Conservation (phyloP, 2,888 invertebrate genomes). For the Odontocolon sp. region DNA sequence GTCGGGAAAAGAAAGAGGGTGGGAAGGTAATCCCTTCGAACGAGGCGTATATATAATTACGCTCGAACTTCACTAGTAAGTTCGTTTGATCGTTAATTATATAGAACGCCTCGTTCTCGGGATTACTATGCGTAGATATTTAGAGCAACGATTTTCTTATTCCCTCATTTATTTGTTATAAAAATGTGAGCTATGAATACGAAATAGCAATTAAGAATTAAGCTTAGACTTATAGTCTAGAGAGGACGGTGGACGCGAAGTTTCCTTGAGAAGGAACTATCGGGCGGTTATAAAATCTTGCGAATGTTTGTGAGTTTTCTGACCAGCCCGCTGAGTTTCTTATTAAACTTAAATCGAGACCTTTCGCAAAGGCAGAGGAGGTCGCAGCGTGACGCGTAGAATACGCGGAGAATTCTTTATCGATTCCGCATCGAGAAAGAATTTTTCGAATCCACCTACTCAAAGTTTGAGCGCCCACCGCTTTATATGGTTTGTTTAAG, state of each 20-base stretch:
- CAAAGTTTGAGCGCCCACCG: slow-evolving; percentile 8
- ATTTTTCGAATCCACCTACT: slow-evolving; percentile 48
- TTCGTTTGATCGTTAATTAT: too few relatives aligned
- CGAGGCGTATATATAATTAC: too few relatives aligned
- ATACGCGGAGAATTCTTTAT: background rate
- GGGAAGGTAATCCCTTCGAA: too few relatives aligned
- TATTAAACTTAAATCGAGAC: slow-evolving; percentile 25
- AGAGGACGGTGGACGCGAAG: background rate
- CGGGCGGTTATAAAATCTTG: slow-evolving; percentile 37
- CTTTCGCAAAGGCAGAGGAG: slow-evolving; percentile 31
- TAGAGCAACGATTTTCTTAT: background rate
- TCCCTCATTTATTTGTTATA: background rate
- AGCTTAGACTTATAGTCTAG: background rate
- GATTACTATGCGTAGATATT: slow-evolving; percentile 18
- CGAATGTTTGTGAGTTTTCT: slow-evolving; percentile 36
- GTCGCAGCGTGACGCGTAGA: slow-evolving; percentile 47
- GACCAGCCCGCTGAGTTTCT: slow-evolving; percentile 44
- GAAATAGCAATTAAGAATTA: background rate
- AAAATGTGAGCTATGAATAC: background rate
- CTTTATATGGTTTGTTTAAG: slow-evolving; percentile 30
- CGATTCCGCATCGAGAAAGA: slow-evolving; percentile 37
- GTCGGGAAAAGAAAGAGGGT: too few relatives aligned
- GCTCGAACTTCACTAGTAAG: too few relatives aligned
- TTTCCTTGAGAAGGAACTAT: background rate
- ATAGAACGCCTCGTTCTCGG: slow-evolving; percentile 32